Percentiles rank a stretch among this genome's conserved stretches.
phyloP scores from a whole-genome alignment of 2,888 invertebrate genomes.

The Pyrrhosoma nymphula region DNA sequence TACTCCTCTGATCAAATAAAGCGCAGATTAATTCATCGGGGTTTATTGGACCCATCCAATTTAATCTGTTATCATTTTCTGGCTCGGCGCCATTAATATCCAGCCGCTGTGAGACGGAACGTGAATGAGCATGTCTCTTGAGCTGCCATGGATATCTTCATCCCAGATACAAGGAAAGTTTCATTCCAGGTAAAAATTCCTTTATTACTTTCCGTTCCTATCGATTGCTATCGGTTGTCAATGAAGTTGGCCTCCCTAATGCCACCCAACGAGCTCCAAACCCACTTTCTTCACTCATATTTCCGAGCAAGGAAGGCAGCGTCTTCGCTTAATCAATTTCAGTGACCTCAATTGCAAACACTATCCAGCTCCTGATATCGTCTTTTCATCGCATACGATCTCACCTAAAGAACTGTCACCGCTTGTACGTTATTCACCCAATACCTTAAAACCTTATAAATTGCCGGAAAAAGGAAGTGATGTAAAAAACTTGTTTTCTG shows the following conservation, averaged over 20 bases:
- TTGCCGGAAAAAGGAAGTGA: no score
- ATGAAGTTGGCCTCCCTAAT: not conserved
- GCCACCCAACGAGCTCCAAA: not conserved
- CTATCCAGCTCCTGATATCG: not conserved
- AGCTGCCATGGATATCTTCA: not conserved
- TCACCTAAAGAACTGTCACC: not conserved
- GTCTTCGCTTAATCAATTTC: not conserved
- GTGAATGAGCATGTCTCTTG: not conserved
- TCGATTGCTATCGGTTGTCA: not conserved
- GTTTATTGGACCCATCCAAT: no score
- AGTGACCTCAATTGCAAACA: slow-evolving; percentile 4
- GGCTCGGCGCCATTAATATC: not conserved
- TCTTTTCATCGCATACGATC: not conserved
- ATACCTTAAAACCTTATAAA: no score
- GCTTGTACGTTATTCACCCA: not conserved
- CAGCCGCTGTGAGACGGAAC: not conserved
- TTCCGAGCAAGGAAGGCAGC: not conserved
- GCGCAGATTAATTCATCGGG: no score
- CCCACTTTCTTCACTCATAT: not conserved
- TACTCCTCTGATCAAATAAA: no score
- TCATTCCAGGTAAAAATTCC: not conserved
- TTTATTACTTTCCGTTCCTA: not conserved
- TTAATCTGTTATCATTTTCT: no score
- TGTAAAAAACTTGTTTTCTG: no score
- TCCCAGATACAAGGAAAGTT: not conserved